These are phyloP conservation scores for Leucoraja ocellata DNA, from an alignment of 2,797 vertebrate genomes.

Conservation along the genomic window DNA sequence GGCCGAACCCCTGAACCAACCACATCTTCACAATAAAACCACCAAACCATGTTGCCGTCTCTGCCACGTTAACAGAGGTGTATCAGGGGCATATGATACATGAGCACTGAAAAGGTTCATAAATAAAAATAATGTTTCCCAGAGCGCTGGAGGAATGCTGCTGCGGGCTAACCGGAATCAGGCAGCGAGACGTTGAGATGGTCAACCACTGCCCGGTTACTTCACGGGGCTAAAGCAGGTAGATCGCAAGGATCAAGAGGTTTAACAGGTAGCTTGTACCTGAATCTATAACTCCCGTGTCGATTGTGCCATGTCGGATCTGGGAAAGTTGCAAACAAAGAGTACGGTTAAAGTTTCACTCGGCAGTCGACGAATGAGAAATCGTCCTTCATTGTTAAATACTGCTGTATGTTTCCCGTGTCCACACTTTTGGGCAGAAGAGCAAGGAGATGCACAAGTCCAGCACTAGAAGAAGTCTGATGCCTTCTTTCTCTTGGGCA, in stretches of 20 bases:
- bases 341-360: neutral
- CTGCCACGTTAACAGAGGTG: neutral
- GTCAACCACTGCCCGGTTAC: neutral
- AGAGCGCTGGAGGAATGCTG: neutral
- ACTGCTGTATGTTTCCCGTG: neutral
- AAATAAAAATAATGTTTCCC: neutral
- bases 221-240: neutral
- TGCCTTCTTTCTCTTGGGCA: conserved; percentile 83
- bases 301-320: neutral
- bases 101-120: neutral
- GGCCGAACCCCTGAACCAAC: neutral
- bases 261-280: neutral
- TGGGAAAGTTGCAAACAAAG: neutral
- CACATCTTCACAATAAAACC: neutral
- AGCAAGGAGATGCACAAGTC: neutral
- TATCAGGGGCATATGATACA: too few relatives aligned
- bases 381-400: neutral
- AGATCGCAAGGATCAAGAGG: neutral
- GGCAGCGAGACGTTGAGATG: neutral
- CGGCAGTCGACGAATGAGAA: too few relatives aligned
- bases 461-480: conserved; percentile 66
- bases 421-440: neutral
- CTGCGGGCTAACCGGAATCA: neutral
- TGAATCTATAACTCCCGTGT: neutral
- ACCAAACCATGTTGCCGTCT: neutral